Base-by-base conservation (phyloP, 2,113 vertebrate species). In the Phalacrocorax pelagicus region DNA sequence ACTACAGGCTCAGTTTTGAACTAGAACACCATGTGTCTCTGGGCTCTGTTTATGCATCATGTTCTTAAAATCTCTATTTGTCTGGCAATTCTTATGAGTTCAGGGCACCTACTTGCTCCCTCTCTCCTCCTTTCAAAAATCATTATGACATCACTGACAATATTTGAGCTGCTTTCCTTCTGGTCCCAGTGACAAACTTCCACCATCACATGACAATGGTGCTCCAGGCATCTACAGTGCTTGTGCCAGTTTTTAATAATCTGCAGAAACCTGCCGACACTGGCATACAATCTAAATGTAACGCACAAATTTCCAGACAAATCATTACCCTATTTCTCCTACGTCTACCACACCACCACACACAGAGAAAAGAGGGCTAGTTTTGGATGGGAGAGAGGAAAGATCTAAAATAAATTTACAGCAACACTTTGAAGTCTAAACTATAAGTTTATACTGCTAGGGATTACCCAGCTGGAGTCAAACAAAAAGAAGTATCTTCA, bases 191-290 rank as follows among this genome's bases (percentile, higher is more conserved):
- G 70, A 75, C 51, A 77, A 2, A 6, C 11, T 92, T 88, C 29
- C 19, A 54, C 17, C 10, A 3, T n/a, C 21, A 57, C 11, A 15
- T 7, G 27, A 23, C 24, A 38, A 6, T 1, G 3, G 6, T 0
- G 7, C 65, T 57, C 12, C 15, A 69, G 70, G 44, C 44, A 32
- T 52, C 23, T 29, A 36, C 34, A 81, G 52, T 0, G 0, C 15
- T 72, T 61, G 15, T 86, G 34, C 9, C 47, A 71, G 12, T 58
- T n/a, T 67, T 73, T 44, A 79, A 73, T 81, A 78, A 81, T 52
- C 73, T 62, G 22, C 16, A 52, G 44, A 91, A 97, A 47, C 6
- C 16, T 84, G 15, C 6, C 0, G 0, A 23, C 6, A 9, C 6
- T 77, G 81, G 24, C 5, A 62, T 44, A 40, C 20, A 91, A 36